Evolutionary conservation across 2,888 invertebrate species (phyloP), one percentile per base, ranked within the genome.

Genomic region (Dichetophora obliterata): DNA sequence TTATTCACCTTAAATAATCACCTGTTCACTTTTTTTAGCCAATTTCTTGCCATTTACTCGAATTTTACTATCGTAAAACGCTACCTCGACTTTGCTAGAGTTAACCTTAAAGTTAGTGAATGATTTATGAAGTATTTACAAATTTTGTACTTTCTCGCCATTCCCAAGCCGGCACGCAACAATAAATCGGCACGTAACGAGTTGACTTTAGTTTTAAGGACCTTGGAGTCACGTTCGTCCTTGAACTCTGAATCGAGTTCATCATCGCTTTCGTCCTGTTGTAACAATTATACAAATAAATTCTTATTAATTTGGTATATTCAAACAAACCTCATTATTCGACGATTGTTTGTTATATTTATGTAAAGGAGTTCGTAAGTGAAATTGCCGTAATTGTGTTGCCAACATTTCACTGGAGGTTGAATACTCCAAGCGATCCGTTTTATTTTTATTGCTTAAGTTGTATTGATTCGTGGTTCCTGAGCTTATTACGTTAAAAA

Each of bases 21-120:
- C 93, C 83, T 90, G 88, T 19, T 88, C 86, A 88, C 95, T 94
- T 89, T 96, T 96, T 88, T 96, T 96, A 52, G 90, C 79, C 0
- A 95, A 88, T 86, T 94, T 95, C 80, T 92, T 91, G 6, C 95
- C 96, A 90, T 96, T 96, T 0, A 95, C 87, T 84, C 95, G 91
- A 79, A 96, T 92, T 90, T 92, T 94, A 85, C 94, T 95, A 81
- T 94, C 94, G 89, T 95, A 96, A 87, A 96, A 95, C 69, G 93
- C 89, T 72, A 92, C 91, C 86, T 96, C 96, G 59, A 95, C 91
- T 92, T 95, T 96, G 86, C 95, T 95, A 88, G 4, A 81, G 79
- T 8, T 11, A 34, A 24, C 9, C 16, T 16, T 8, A 50, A 31
- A 72, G 77, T 75, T 75, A 37, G 24, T 52, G 11, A 73, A 54